Conservation (phyloP, 2,888 invertebrate species). For the Disparrhopalites patrizii region DNA sequence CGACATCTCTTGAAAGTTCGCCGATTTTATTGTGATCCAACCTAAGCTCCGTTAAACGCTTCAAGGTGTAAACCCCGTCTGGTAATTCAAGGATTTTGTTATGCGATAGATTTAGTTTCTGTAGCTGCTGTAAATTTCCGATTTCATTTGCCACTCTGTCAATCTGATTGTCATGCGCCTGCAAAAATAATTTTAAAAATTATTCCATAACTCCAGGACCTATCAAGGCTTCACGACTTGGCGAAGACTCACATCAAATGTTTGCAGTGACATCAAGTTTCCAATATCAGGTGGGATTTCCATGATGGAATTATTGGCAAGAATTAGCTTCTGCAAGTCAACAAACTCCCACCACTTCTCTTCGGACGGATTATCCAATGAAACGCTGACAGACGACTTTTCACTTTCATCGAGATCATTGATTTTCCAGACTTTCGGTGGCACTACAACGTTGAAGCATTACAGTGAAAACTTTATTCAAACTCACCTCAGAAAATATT, state of each 20-base stretch:
- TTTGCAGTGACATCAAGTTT: conserved; percentile 63
- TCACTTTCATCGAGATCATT: conserved; percentile 46
- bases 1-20: conserved; percentile 66
- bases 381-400: conserved; percentile 40
- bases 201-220: too few relatives aligned
- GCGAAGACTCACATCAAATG: conserved; percentile 64
- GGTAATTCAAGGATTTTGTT: conserved; percentile 65
- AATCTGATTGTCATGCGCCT: conserved; percentile 83
- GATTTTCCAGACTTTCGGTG: conserved; percentile 44
- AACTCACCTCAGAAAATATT: not conserved
- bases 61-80: conserved; percentile 64
- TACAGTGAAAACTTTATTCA: not conserved
- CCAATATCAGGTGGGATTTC: conserved; percentile 63
- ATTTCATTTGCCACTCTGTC: conserved; percentile 68
- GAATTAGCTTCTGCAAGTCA: conserved; percentile 45
- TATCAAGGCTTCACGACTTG: too few relatives aligned
- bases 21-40: conserved; percentile 70
- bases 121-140: conserved; percentile 64
- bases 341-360: conserved; percentile 48
- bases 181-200: conserved; percentile 44
- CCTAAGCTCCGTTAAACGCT: conserved; percentile 66
- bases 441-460: too few relatives aligned
- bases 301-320: conserved; percentile 59
- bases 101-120: conserved; percentile 68
- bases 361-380: conserved; percentile 41